Evolutionary conservation across 35 echinoderm and acorn worm species (phyloP), one percentile per base, ranked within the genome.

Genomic region (Anneissia japonica): DNA sequence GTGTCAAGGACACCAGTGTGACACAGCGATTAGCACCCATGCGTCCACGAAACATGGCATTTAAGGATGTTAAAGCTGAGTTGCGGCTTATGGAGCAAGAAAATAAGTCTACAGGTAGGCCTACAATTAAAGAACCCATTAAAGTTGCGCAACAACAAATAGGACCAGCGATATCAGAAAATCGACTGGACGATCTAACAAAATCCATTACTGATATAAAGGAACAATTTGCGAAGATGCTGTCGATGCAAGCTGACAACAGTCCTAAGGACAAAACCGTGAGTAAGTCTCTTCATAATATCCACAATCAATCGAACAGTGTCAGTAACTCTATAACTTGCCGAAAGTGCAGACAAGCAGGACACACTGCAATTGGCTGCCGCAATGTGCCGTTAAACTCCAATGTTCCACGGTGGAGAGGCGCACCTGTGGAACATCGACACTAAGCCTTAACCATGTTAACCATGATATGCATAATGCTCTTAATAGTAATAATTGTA

Each of bases 11-110:
- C 35, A 39, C 77, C 7, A 0, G 31, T 5, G 17, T 87, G 0
- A 39, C 31, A 51, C 86, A 79, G 28, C 36, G 76, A 28, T 76
- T 87, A 0, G 76, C 86, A 4, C 86, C 86, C 0, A 87, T 87
- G 86, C 37, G 76, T 21, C 86, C 86, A 2, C 26, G 86, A 34
- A 32, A 10, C 2, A 87, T 87, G 86, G 0, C 37, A 3, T 87
- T 87, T 46, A 78, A 76, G 26, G 76, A 30, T 0, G 37, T 80
- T 5, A 36, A 77, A 26, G 5, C 36, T 33, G 86, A 87, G 36
- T 32, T 87, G 14, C 64, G 86, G 23, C 14, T 78, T 4, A 34
- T 87, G 13, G 43, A 23, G 14, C 32, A 39, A 19, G 86, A 87
- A 33, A 37, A 21, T 17, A 36, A 32, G 10, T 38, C 30, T 3